These are phyloP conservation scores for Scrobipalpa atriplicella DNA, from an alignment of 2,888 invertebrate genomes.

Conservation along the genomic window DNA sequence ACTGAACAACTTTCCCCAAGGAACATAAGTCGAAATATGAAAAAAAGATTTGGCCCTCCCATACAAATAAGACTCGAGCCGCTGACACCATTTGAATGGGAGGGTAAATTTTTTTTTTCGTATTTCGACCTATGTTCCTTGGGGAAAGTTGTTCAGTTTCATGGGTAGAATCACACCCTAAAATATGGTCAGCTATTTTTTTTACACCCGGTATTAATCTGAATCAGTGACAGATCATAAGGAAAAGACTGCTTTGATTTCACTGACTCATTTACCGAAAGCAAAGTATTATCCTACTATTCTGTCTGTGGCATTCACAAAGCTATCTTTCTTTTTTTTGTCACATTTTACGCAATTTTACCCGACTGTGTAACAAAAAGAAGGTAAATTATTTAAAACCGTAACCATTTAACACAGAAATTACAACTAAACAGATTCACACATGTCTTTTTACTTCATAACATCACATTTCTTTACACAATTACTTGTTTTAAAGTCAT, in stretches of 20 bases:
- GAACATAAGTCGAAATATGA: too few relatives aligned
- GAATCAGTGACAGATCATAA: not conserved
- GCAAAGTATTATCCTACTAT: not conserved
- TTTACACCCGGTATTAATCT: too few relatives aligned
- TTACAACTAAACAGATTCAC: constrained; percentile 20
- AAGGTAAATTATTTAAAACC: constrained; percentile 1
- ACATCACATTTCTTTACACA: constrained; percentile 24
- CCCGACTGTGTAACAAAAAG: constrained; percentile 4
- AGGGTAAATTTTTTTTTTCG: too few relatives aligned
- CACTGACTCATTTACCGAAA: not conserved
- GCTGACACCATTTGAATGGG: too few relatives aligned
- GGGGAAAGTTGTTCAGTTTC: too few relatives aligned
- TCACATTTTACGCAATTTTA: not conserved
- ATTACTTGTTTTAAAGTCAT: constrained; percentile 14
- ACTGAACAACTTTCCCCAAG: too few relatives aligned
- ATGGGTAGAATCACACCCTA: too few relatives aligned
- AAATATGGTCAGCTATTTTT: too few relatives aligned
- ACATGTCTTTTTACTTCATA: constrained; percentile 25
- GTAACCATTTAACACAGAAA: not conserved
- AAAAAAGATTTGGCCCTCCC: too few relatives aligned
- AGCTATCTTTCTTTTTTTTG: not conserved
- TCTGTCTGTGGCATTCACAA: not conserved
- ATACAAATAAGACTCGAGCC: too few relatives aligned
- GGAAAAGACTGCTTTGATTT: not conserved
- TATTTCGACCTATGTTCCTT: too few relatives aligned